phyloP scores from a whole-genome alignment of 2,888 invertebrate species.

The Neocrepidodera transversa region DNA sequence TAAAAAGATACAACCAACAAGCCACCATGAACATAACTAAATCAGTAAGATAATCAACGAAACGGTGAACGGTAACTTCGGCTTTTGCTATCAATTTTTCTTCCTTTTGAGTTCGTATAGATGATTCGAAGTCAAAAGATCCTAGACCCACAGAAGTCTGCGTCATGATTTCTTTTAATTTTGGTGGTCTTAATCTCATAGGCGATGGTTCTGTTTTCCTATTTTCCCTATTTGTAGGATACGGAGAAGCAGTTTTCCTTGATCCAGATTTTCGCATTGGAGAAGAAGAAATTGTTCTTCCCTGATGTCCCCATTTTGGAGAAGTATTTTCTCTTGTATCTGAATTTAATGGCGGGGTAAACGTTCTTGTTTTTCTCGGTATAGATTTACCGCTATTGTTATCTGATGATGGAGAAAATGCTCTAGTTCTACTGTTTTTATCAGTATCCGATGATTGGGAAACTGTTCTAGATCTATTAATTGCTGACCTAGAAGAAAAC shows the following conservation, averaged over 20 bases:
- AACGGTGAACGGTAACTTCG: constrained; percentile 72
- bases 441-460: not conserved
- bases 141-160: constrained; percentile 58
- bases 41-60: constrained; percentile 77
- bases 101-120: constrained; percentile 53
- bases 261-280: constrained; percentile 28
- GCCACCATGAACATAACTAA: constrained; percentile 77
- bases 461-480: not conserved
- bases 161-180: constrained; percentile 56
- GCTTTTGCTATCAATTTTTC: constrained; percentile 69
- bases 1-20: constrained; percentile 82
- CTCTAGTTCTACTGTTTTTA: not conserved
- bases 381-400: not conserved
- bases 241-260: constrained; percentile 24
- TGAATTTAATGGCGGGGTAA: not conserved
- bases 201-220: constrained; percentile 37
- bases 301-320: constrained; percentile 28
- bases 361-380: not conserved
- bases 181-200: constrained; percentile 42
- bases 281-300: constrained; percentile 34
- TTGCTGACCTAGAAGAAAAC: not conserved
- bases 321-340: constrained; percentile 38
- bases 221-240: constrained; percentile 25
- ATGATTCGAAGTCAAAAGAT: constrained; percentile 46
- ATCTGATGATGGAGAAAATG: constrained; percentile 2